These are phyloP conservation scores for Sinonovacula constricta DNA, from an alignment of 1,140 invertebrate species.

Conservation along the genomic window DNA sequence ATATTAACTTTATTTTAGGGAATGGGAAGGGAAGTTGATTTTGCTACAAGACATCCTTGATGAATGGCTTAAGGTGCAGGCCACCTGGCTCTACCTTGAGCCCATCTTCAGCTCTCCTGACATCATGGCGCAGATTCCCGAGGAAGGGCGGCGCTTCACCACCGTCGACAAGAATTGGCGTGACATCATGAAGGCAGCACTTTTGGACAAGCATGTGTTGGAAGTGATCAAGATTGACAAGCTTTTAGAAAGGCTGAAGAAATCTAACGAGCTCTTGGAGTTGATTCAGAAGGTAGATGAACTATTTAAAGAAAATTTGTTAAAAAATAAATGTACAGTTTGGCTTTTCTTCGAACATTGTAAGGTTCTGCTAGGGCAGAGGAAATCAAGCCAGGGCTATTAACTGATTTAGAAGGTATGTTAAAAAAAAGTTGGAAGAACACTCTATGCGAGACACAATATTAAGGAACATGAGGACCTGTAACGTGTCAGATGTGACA, in stretches of 20 bases:
- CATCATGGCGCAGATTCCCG: slow-evolving; percentile 97
- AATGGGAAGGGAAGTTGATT: slow-evolving; percentile 94
- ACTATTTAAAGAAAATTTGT: background rate
- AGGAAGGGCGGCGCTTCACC: slow-evolving; percentile 88
- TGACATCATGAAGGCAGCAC: slow-evolving; percentile 94
- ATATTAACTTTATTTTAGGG: slow-evolving; percentile 82
- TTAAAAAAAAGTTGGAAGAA: too few relatives aligned
- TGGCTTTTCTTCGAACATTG: too few relatives aligned
- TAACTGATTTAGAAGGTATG: too few relatives aligned
- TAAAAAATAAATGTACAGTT: too few relatives aligned
- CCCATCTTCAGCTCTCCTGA: slow-evolving; percentile 98
- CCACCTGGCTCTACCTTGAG: slow-evolving; percentile 98
- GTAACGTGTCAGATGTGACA: too few relatives aligned
- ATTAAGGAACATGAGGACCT: too few relatives aligned
- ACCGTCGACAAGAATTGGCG: slow-evolving; percentile 97
- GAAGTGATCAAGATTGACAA: slow-evolving; percentile 88
- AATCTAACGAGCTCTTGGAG: slow-evolving; percentile 92
- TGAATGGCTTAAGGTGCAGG: slow-evolving; percentile 97
- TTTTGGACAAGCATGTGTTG: slow-evolving; percentile 89
- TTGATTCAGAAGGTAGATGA: slow-evolving; percentile 87
- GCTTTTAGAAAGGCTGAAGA: slow-evolving; percentile 93
- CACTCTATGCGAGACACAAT: too few relatives aligned
- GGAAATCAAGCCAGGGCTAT: too few relatives aligned
- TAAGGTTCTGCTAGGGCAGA: too few relatives aligned
- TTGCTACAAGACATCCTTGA: slow-evolving; percentile 97